Base-by-base conservation (phyloP, 2,113 vertebrate genomes). In the Gadus chalcogrammus region DNA sequence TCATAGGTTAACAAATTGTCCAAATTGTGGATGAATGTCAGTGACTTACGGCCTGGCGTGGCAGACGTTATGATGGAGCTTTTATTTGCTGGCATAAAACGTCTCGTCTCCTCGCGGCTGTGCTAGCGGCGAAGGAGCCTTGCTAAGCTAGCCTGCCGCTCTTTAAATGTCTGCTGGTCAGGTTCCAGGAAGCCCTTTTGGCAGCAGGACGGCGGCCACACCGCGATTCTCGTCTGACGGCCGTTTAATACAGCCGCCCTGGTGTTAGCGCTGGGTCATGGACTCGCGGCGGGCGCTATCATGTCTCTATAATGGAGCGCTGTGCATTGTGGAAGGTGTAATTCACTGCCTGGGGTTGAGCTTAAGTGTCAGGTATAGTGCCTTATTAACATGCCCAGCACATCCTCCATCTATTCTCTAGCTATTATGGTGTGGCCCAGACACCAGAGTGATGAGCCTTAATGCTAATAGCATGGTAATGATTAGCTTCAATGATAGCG, bases 21-120 rank as follows among this genome's bases (percentile, higher is more conserved):
- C 87, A 91, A 91, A 91, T 90, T 86, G 89, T 86, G 86, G 85
- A 87, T 88, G 89, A 80, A 88, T 88, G 85, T 0, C 75, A 66
- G 81, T 42, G 72, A 87, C 85, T 88, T 79, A 78, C 76, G 83
- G 64, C 83, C 81, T 69, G 31, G 31, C 81, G 85, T 83, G 85
- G 85, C 79, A 78, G 81, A 80, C 82, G 87, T 88, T 88, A 86
- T 88, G 85, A 89, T 85, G 67, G 18, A 4, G 78, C 80, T 88
- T 48, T 89, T 90, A 90, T 79, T 88, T 88, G 87, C 79, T 77
- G 85, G 84, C 84, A 71, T 90, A 88, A 90, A 90, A 88, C 79
- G 87, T 88, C 83, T 85, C 83, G 42, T 79, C 53, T 3, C 68
- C 87, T 85, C 87, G 76, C 80, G 68, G 71, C 73, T 73, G 84